Evolutionary conservation across 2,113 vertebrate species (phyloP).

Genomic region (Calcarius ornatus): DNA sequence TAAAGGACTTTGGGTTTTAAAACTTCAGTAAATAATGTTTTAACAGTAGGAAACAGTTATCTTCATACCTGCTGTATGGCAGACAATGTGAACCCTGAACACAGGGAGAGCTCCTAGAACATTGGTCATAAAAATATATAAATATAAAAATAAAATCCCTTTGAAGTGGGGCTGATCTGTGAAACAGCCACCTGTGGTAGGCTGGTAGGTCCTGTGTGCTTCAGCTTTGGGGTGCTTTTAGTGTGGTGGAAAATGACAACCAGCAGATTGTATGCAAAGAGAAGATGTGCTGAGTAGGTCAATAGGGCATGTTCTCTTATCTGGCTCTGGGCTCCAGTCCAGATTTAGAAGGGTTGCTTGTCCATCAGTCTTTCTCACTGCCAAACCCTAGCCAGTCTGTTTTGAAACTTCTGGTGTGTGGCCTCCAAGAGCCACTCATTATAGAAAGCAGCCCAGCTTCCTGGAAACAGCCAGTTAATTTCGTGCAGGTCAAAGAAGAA

Average conservation of each 20-base stretch:
- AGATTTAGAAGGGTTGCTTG: background rate
- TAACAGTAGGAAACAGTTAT: background rate
- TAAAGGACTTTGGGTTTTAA: background rate
- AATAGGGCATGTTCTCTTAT: background rate
- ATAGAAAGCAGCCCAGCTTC: background rate
- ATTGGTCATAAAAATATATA: background rate
- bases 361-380: background rate
- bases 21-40: background rate
- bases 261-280: background rate
- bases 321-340: background rate
- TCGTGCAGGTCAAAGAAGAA: background rate
- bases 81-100: background rate
- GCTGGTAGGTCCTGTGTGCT: background rate
- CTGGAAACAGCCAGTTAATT: background rate
- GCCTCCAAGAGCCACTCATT: background rate
- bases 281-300: background rate
- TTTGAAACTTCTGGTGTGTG: background rate
- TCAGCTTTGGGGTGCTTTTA: background rate
- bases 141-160: background rate
- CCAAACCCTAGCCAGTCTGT: background rate
- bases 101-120: background rate
- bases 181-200: background rate
- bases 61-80: background rate
- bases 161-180: background rate
- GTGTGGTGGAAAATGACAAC: background rate